Percentiles rank a stretch among this genome's conserved stretches.
Conservation (phyloP, 2,888 invertebrate genomes). For the Rotaria macrura region DNA sequence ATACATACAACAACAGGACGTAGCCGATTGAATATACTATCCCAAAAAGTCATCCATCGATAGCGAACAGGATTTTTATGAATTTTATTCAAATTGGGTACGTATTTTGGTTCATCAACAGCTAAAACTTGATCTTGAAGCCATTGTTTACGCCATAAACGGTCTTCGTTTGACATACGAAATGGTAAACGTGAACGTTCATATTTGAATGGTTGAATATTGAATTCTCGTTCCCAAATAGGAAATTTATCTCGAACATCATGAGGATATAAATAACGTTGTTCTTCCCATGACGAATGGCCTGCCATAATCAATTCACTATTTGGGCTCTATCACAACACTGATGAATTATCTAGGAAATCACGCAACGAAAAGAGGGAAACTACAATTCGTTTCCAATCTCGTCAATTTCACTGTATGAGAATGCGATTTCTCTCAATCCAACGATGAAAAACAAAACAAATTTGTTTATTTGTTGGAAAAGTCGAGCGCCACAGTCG, state of each 20-base stretch:
- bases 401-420: too few species aligned
- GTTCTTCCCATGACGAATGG: not conserved
- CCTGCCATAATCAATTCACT: not conserved
- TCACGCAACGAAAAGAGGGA: too few species aligned
- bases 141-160: constrained; percentile 29
- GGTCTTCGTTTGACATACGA: constrained; percentile 32
- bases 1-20: not conserved
- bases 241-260: not conserved
- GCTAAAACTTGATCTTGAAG: constrained; percentile 29
- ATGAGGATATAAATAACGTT: not conserved
- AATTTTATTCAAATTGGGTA: not conserved
- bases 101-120: constrained; percentile 20
- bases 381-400: too few species aligned
- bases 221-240: not conserved
- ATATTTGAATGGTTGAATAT: constrained; percentile 30
- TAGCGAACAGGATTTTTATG: not conserved
- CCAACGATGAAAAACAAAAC: not conserved
- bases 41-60: constrained; percentile 1
- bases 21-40: not conserved
- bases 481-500: not conserved
- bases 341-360: too few species aligned
- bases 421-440: not conserved
- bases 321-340: not conserved
- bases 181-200: constrained; percentile 33
- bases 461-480: not conserved